These are phyloP conservation scores for Conus canariensis DNA, from an alignment of 2,888 invertebrate genomes.

Conservation along the genomic window DNA sequence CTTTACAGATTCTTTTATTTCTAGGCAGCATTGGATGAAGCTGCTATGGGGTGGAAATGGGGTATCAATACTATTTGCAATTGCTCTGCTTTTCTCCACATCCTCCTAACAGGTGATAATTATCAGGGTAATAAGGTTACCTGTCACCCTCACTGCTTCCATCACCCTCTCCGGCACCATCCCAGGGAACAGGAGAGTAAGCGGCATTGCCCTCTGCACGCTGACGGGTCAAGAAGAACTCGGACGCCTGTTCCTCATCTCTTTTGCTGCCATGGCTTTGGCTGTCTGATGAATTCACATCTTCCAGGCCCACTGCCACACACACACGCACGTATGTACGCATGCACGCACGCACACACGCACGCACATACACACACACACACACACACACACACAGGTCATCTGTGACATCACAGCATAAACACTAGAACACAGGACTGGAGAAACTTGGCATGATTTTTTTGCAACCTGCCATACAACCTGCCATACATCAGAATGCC, in stretches of 20 bases:
- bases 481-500: no score
- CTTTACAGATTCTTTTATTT: no score
- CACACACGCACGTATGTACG: not conserved
- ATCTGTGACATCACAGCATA: not conserved
- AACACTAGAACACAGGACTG: no score
- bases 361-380: not conserved
- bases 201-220: slow-evolving; percentile 68
- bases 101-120: no score
- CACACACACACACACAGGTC: not conserved
- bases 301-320: slow-evolving; percentile 52
- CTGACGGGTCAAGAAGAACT: slow-evolving; percentile 61
- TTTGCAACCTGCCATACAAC: no score
- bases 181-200: slow-evolving; percentile 65
- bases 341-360: slow-evolving; percentile 12
- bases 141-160: slow-evolving; percentile 49
- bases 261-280: not conserved
- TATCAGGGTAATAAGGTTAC: no score
- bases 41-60: no score
- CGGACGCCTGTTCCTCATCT: slow-evolving; percentile 28
- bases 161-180: slow-evolving; percentile 66
- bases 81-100: no score
- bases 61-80: no score
- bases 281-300: slow-evolving; percentile 45
- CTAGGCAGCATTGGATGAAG: no score
- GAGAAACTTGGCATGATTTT: no score